A percentile compares a stretch with the other conserved stretches of the same genome.
Evolutionary conservation across 2,797 vertebrate species (phyloP).

Genomic region (Darevskia nairensis): DNA sequence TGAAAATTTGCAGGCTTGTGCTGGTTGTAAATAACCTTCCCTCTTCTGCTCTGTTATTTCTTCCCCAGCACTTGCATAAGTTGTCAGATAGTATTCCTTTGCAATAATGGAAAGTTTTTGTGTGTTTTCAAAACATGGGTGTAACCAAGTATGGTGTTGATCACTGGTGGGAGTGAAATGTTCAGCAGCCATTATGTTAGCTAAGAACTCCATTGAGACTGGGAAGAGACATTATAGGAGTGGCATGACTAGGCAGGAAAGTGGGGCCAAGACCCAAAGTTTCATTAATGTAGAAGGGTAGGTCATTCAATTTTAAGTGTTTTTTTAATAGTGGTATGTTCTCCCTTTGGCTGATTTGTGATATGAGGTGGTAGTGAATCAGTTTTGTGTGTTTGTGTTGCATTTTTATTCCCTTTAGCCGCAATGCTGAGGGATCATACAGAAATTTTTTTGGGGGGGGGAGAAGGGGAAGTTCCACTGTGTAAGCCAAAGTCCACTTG

Average conservation of each 20-base stretch:
- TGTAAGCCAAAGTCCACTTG: too few species aligned
- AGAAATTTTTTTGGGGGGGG: too few species aligned
- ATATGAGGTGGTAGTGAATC: neutral
- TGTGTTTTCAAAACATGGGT: neutral
- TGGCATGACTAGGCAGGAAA: neutral
- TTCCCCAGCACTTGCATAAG: neutral
- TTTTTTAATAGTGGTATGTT: neutral
- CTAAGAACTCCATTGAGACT: neutral
- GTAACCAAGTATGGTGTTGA: neutral
- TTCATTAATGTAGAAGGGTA: neutral
- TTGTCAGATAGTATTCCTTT: neutral
- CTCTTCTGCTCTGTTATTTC: neutral
- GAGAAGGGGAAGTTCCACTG: too few species aligned
- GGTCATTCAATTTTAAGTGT: neutral
- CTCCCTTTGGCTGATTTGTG: neutral
- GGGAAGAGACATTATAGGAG: neutral
- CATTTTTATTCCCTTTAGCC: neutral
- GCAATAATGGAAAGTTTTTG: neutral
- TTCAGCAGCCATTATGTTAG: neutral
- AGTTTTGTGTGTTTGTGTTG: neutral
- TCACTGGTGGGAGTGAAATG: neutral
- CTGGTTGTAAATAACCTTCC: neutral
- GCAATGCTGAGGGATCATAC: too few species aligned
- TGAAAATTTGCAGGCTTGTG: neutral
- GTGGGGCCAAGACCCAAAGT: neutral